A percentile compares a stretch with the other conserved stretches of the same genome.
Conservation (phyloP, 2,113 vertebrate species). For the Plectropomus leopardus region DNA sequence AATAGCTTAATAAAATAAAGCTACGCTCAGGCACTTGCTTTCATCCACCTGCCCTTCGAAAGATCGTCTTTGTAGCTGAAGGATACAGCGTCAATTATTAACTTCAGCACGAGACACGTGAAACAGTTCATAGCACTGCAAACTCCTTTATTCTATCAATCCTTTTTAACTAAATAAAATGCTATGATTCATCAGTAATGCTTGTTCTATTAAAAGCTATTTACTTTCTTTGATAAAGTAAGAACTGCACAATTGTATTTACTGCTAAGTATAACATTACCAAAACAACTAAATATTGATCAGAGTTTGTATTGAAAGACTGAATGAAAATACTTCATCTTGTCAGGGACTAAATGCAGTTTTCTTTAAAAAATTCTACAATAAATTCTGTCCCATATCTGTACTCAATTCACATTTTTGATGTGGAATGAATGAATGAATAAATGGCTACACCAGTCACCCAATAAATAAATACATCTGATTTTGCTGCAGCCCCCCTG, state of each 20-base stretch:
- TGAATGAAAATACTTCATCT: not conserved
- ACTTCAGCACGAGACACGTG: not conserved
- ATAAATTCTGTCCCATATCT: not conserved
- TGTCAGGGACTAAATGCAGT: not conserved
- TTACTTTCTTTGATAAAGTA: not conserved
- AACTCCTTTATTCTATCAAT: not conserved
- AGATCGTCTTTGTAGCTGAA: not conserved
- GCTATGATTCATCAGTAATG: not conserved
- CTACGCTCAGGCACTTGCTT: not conserved
- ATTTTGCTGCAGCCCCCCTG: not conserved
- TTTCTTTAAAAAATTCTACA: not conserved
- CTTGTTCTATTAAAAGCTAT: not conserved
- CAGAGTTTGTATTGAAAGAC: not conserved
- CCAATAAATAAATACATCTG: not conserved
- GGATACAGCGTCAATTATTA: not conserved
- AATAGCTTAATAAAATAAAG: not conserved
- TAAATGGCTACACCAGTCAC: too few species aligned
- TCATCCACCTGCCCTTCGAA: not conserved
- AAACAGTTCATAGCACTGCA: not conserved
- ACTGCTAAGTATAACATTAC: not conserved
- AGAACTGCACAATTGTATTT: not conserved
- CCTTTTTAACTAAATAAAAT: not conserved
- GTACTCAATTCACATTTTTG: not conserved
- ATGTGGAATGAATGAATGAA: not conserved
- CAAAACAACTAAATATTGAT: not conserved